These are phyloP conservation scores for Tenthredo scrophulariae DNA, from an alignment of 2,888 invertebrate species.

Conservation along the genomic window DNA sequence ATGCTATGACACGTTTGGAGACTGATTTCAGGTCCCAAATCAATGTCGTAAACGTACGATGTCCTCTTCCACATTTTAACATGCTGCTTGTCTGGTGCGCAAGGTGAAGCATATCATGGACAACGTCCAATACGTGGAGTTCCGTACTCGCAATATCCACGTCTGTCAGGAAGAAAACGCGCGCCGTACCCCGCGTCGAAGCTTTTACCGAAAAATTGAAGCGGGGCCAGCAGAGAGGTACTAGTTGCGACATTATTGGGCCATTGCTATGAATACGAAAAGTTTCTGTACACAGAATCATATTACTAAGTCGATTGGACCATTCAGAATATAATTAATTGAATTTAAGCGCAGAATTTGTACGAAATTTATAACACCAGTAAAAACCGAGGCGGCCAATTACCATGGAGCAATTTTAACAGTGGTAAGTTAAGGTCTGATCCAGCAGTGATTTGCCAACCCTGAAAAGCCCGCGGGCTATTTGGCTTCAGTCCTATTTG, in stretches of 20 bases:
- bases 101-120: constrained; percentile 55
- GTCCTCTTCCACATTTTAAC: constrained; percentile 59
- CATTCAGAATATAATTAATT: constrained; percentile 2
- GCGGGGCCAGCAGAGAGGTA: constrained; percentile 57
- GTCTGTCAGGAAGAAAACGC: constrained; percentile 58
- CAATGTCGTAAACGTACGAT: constrained; percentile 55
- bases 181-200: constrained; percentile 55
- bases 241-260: constrained; percentile 53
- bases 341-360: not conserved
- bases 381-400: not conserved
- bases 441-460: constrained; percentile 59
- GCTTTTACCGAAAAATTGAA: constrained; percentile 60
- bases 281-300: constrained; percentile 54
- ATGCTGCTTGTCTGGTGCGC: constrained; percentile 57
- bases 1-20: constrained; percentile 58
- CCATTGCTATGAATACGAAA: constrained; percentile 56
- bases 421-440: constrained; percentile 57
- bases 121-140: constrained; percentile 60
- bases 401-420: constrained; percentile 55
- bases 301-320: not conserved
- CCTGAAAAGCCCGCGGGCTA: constrained; percentile 59
- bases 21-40: constrained; percentile 58
- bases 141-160: constrained; percentile 54
- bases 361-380: constrained; percentile 23
- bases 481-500: constrained; percentile 59